Percentiles rank a stretch among this genome's conserved stretches.
phyloP scores from a whole-genome alignment of 2,113 vertebrate species.

The Brevimyrus niger region DNA sequence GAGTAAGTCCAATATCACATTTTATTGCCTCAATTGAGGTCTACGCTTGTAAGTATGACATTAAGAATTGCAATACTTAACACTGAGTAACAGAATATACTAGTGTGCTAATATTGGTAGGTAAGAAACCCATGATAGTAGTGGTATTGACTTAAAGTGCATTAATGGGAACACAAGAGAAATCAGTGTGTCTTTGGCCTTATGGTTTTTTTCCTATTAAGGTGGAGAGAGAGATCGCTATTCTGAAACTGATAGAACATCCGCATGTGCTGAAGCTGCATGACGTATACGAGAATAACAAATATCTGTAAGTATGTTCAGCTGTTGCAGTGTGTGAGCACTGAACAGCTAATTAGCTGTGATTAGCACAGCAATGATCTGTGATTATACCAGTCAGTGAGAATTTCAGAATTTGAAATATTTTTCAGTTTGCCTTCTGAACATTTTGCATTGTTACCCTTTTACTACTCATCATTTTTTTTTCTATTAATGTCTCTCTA shows the following conservation, averaged over 20 bases:
- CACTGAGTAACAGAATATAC: background rate
- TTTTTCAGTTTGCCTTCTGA: background rate
- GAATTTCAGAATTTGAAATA: background rate
- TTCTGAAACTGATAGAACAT: slow-evolving; percentile 89
- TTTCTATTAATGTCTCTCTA: background rate
- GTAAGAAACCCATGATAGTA: background rate
- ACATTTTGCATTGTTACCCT: background rate
- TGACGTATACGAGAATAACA: slow-evolving; percentile 93
- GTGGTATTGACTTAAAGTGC: background rate
- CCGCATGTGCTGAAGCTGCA: slow-evolving; percentile 89
- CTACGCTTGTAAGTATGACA: background rate
- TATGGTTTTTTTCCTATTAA: slow-evolving; percentile 40
- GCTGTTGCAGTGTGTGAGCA: background rate
- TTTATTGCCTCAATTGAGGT: background rate
- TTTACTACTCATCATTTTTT: background rate
- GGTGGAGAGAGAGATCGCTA: slow-evolving; percentile 91
- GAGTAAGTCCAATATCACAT: background rate
- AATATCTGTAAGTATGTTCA: slow-evolving; percentile 82
- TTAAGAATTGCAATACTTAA: background rate
- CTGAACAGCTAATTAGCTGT: background rate
- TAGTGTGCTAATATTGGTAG: background rate
- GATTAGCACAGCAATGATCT: slow-evolving; percentile 18
- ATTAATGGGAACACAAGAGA: background rate
- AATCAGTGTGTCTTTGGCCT: background rate
- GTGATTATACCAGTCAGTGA: background rate